phyloP scores from a whole-genome alignment of 2,888 invertebrate genomes.

The Drosophila melanosoma region DNA sequence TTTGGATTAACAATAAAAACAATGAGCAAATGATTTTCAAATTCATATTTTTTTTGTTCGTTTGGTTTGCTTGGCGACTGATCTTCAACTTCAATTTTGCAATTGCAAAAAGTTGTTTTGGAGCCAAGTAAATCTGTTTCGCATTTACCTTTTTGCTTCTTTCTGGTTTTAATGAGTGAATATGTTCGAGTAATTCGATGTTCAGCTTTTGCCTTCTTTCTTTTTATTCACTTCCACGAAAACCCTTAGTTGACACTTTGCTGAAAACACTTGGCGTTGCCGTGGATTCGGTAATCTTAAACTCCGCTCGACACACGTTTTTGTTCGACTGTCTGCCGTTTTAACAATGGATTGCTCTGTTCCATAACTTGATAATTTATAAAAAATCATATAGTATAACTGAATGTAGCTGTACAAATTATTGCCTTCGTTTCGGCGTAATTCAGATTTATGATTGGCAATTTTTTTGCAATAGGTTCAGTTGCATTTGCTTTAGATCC shows the following conservation, averaged over 20 bases:
- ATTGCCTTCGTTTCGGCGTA: conserved; percentile 10
- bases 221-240: conserved; percentile 43
- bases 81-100: conserved; percentile 43
- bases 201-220: conserved; percentile 4
- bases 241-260: conserved; percentile 66
- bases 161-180: conserved; percentile 8
- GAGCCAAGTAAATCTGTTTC: conserved; percentile 28
- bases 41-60: conserved; percentile 13
- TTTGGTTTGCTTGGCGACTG: conserved; percentile 19
- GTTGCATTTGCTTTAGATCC: neutral
- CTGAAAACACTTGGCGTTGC: conserved; percentile 23
- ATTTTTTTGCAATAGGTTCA: conserved; percentile 6
- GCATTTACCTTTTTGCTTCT: conserved; percentile 36
- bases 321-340: conserved; percentile 25
- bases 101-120: conserved; percentile 52
- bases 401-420: neutral
- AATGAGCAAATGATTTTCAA: conserved; percentile 40
- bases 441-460: conserved; percentile 22
- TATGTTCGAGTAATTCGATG: conserved; percentile 22
- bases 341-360: conserved; percentile 36
- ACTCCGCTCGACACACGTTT: conserved; percentile 46
- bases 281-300: conserved; percentile 50
- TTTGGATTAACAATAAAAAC: conserved; percentile 32
- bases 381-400: conserved; percentile 10
- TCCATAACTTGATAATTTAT: conserved; percentile 9